Percentiles rank a stretch among this genome's conserved stretches.
These are phyloP conservation scores for Phoxinus dragarum DNA, from an alignment of 2,797 vertebrate genomes.

Conservation along the genomic window DNA sequence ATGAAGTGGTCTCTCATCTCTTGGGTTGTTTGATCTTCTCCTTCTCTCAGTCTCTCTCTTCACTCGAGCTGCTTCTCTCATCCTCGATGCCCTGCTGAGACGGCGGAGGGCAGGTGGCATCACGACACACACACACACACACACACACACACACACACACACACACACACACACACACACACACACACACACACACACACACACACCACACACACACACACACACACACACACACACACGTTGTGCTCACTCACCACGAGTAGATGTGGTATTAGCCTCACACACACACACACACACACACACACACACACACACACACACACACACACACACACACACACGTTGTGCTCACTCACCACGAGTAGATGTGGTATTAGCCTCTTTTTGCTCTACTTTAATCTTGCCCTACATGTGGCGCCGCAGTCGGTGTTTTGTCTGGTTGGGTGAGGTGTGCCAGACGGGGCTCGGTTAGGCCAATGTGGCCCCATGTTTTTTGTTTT, in stretches of 20 bases:
- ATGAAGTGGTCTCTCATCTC: conserved; percentile 43
- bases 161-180: not conserved
- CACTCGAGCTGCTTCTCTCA: conserved; percentile 9
- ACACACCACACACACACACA: no score
- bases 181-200: not conserved
- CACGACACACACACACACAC: not conserved
- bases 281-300: conserved; percentile 6
- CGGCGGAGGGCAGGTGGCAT: conserved; percentile 17
- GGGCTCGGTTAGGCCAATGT: not conserved
- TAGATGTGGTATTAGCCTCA: conserved; percentile 5
- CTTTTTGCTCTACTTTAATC: conserved; percentile 17
- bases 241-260: conserved; percentile 1
- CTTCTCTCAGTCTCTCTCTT: conserved; percentile 44
- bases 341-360: not conserved
- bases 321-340: not conserved
- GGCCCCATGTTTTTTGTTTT: not conserved
- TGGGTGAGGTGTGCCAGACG: conserved; percentile 14
- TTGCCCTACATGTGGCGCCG: conserved; percentile 6
- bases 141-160: not conserved
- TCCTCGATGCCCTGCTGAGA: conserved; percentile 16
- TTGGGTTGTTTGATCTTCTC: not conserved
- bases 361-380: conserved; percentile 6
- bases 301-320: no score
- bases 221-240: not conserved
- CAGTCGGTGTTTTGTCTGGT: not conserved